phyloP scores from a whole-genome alignment of 2,888 invertebrate species.

The Zele albiditarsus region DNA sequence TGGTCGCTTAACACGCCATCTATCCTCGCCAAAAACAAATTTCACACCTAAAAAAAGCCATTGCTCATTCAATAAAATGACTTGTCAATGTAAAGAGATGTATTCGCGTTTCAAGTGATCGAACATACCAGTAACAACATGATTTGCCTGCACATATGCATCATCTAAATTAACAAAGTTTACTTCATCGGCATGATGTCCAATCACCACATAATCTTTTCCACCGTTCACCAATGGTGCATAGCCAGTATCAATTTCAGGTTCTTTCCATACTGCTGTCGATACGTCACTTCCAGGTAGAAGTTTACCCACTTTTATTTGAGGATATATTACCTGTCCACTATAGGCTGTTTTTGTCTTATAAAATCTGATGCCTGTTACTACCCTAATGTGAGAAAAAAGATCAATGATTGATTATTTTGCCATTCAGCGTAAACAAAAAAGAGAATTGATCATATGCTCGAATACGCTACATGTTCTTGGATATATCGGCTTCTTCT shows the following conservation, averaged over 20 bases:
- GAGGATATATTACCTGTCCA: neutral
- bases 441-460: neutral
- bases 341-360: neutral
- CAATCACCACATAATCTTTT: neutral
- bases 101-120: neutral
- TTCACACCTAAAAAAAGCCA: neutral
- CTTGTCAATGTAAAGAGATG: too few species aligned
- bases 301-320: neutral
- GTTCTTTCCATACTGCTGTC: neutral
- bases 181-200: neutral
- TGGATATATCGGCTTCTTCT: neutral
- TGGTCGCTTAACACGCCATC: neutral
- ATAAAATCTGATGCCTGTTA: neutral
- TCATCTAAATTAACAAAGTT: neutral
- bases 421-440: neutral
- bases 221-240: neutral
- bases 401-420: neutral
- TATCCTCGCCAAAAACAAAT: neutral
- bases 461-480: neutral
- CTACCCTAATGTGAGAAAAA: neutral
- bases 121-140: neutral
- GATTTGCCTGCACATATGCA: neutral
- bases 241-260: neutral
- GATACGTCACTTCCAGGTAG: neutral
- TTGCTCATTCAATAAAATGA: neutral